A percentile compares a stretch with the other conserved stretches of the same genome.
Conservation (phyloP, 2,797 vertebrate genomes). For the Sarcoramphus papa region DNA sequence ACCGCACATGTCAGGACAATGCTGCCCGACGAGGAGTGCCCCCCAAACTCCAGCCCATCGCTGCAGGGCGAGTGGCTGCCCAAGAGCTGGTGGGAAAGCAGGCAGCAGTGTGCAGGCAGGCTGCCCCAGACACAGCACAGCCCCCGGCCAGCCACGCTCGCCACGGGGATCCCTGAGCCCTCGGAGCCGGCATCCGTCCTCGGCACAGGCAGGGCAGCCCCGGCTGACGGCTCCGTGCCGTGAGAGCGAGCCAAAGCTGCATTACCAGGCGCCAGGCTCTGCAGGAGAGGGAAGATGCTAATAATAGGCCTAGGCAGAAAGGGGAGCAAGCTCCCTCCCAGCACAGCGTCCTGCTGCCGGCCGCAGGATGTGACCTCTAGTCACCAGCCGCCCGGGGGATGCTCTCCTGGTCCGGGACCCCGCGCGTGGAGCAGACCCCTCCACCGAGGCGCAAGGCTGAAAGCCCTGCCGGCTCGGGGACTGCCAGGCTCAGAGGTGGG, state of each 20-base stretch:
- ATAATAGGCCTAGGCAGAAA: neutral
- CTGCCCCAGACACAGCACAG: neutral
- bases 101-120: neutral
- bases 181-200: accelerated
- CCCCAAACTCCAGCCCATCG: neutral
- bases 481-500: accelerated
- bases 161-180: neutral
- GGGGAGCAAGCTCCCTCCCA: neutral
- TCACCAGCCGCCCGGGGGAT: accelerated
- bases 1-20: accelerated
- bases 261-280: neutral
- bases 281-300: neutral
- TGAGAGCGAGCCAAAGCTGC: neutral
- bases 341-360: neutral
- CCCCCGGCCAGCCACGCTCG: accelerated
- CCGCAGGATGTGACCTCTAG: neutral
- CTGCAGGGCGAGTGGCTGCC: neutral
- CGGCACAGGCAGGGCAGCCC: neutral
- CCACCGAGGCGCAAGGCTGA: accelerated
- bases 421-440: accelerated
- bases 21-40: neutral
- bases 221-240: neutral
- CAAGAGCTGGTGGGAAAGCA: neutral
- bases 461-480: accelerated
- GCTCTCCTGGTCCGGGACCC: neutral